Conservation (phyloP, 2,113 vertebrate genomes). For the Ceyx melanurus region DNA sequence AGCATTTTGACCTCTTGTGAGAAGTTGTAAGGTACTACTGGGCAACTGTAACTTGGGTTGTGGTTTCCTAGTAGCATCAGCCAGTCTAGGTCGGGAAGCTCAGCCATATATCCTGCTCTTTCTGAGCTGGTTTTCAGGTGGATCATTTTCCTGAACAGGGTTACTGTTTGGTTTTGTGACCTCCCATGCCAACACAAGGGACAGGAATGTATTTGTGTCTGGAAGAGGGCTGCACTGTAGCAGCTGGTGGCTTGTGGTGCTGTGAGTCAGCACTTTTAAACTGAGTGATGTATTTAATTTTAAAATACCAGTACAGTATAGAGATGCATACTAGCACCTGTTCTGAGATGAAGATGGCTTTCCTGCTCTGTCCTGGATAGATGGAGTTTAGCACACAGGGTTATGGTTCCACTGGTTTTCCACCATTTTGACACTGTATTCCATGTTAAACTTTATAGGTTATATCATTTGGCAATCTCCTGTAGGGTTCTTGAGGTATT, state of each 20-base stretch:
- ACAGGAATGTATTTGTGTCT: not conserved
- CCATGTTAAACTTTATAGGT: not conserved
- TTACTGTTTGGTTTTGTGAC: not conserved
- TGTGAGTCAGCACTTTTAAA: not conserved
- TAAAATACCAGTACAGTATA: not conserved
- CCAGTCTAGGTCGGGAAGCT: not conserved
- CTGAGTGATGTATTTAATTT: fast-evolving
- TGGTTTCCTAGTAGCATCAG: not conserved
- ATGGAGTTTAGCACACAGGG: not conserved
- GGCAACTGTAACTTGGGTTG: not conserved
- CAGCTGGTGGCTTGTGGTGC: not conserved
- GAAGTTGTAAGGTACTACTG: not conserved
- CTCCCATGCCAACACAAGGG: not conserved
- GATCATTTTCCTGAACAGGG: not conserved
- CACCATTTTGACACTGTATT: not conserved
- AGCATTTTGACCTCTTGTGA: not conserved
- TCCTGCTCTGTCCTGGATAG: not conserved
- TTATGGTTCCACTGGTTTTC: not conserved
- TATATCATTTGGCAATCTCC: not conserved
- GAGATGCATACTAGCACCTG: not conserved
- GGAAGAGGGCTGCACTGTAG: not conserved
- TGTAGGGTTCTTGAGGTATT: not conserved
- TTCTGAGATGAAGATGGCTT: not conserved
- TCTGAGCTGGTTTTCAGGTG: not conserved
- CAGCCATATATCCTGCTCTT: not conserved